Evolutionary conservation across 2,888 invertebrate genomes (phyloP), one percentile per base, ranked within the genome.

Genomic region (Drosophila stalkeri): DNA sequence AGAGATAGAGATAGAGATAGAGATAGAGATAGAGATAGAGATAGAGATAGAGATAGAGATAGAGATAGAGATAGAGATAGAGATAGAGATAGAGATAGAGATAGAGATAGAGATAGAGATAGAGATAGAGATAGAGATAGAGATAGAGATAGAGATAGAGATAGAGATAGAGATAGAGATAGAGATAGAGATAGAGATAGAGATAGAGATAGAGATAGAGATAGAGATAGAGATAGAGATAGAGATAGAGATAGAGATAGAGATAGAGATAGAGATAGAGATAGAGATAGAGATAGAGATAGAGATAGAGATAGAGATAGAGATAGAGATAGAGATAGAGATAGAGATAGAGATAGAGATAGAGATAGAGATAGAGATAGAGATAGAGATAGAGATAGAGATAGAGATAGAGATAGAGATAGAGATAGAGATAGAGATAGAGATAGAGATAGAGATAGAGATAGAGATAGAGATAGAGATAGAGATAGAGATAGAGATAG

Each of bases 231-330:
- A 37, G 35, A 52, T 2, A 54, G 14, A 23, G 11, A 23, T 27
- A 16, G 2, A 20, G 6, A 51, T 8, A 54, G 14, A 23, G n/a
- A 23, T 27, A 16, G 2, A 20, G 6, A 51, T 33, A 51, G 18
- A 51, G n/a, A 54, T 37, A n/a, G 33, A 33, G 33, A 33, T 33
- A 35, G 35, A 37, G 54, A 37, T 8, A 46, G 14, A 46, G 46
- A 14, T 6, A 23, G 14, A 27, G 18, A 33, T 7, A 18, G 12
- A 18, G 33, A 33, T 33, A 33, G 7, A 35, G 35, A 35, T 35
- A 18, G 6, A 49, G n/a, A 18, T 43, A 43, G 20, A 44, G 12
- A 44, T 11, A n/a, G 11, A 35, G 35, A 52, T 8, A 52, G 14
- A 23, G n/a, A 20, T 23, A 14, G 1, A 18, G 5, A 49, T 33